Evolutionary conservation across 2,797 vertebrate species (phyloP), one percentile per base, ranked within the genome.

Genomic region (Moxostoma hubbsi): DNA sequence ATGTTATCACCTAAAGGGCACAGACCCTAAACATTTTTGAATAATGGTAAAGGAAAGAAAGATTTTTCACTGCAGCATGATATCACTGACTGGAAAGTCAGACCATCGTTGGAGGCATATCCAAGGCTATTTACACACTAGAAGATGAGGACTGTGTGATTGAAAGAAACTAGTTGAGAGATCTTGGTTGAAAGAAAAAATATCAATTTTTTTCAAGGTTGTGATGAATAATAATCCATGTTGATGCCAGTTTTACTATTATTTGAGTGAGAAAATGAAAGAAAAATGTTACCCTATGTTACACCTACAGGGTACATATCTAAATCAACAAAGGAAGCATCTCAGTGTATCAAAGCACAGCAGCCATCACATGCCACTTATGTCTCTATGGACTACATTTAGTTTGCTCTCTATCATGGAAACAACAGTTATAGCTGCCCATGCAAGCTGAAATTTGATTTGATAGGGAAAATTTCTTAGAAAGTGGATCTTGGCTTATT

Each of bases 321-420:
- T 50, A 73, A 68, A 68, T 77, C 12, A 77, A 82, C 62, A 82
- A 78, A 82, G 54, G 11, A 68, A 82, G 45, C 43, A 77, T 73
- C 59, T 78, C 43, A 78, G 49, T 73, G 59, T 68, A 69, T 69
- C 57, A 24, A 49, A 68, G 63, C 70, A 43, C 55, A 69, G 61
- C 49, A 82, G 57, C 58, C 57, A 71, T 64, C 63, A 47, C 64
- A 55, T 55, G 65, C 66, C 70, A 79, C 63, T 16, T 62, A 67
- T 53, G 18, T 62, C 62, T 80, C 53, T 63, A 43, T 68, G 50
- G 36, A 63, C 43, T 15, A 46, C 10, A 59, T 71, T 13, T 59
- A 71, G 57, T 59, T 57, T 69, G 13, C 76, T 70, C 78, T 46
- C 74, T 46, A 55, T 64, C 66, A 74, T 73, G 71, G 54, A 70